phyloP scores from a whole-genome alignment of 2,113 vertebrate species.

The Furnarius figulus region DNA sequence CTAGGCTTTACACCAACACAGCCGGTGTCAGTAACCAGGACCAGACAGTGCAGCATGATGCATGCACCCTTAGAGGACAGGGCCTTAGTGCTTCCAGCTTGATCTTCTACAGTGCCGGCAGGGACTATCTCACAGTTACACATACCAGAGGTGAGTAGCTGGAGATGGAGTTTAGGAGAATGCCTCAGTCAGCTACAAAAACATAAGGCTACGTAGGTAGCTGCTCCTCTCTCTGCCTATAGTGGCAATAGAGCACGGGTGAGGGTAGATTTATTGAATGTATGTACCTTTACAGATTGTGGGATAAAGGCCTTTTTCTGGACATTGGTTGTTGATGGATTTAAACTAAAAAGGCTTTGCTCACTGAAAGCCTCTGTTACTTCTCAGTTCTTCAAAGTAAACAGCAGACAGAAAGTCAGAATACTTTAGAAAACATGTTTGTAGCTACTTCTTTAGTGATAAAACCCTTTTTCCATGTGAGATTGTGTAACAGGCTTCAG shows the following conservation, averaged over 20 bases:
- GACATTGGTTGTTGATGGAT: background rate
- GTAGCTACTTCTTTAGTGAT: background rate
- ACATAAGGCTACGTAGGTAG: background rate
- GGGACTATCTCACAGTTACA: background rate
- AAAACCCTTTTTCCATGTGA: background rate
- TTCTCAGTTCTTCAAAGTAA: background rate
- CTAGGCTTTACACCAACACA: background rate
- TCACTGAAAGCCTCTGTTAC: background rate
- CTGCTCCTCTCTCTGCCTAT: background rate
- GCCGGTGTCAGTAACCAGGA: background rate
- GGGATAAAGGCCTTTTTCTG: background rate
- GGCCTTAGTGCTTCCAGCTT: background rate
- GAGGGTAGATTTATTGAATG: background rate
- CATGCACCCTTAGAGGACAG: background rate
- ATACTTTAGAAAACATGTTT: background rate
- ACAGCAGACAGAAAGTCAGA: background rate
- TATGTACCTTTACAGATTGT: background rate
- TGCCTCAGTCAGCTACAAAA: background rate
- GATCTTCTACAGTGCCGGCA: background rate
- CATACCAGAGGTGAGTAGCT: background rate
- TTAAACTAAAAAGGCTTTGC: background rate
- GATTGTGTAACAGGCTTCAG: background rate
- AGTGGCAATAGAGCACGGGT: background rate
- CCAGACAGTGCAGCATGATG: background rate
- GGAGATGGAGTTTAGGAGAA: background rate